Evolutionary conservation across 2,113 vertebrate genomes (phyloP).

Genomic region (Potamarius usumacintae): DNA sequence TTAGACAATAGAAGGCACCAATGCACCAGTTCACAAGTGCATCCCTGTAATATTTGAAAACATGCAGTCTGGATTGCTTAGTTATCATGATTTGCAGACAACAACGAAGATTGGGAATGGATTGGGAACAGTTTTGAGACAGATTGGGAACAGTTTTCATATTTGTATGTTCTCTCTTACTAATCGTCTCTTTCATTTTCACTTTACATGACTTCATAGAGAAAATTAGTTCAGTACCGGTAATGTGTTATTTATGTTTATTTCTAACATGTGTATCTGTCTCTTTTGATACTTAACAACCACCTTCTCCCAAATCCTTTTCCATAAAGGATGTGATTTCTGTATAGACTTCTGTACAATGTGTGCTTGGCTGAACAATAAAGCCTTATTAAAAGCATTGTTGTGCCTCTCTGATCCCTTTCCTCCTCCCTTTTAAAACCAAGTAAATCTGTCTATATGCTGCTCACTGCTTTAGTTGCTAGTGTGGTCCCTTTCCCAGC

Average conservation of each 20-base stretch:
- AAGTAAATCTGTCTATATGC: constrained; percentile 9
- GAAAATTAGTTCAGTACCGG: background rate
- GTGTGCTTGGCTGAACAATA: constrained; percentile 28
- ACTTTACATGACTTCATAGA: background rate
- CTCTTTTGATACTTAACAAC: background rate
- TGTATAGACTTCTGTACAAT: background rate
- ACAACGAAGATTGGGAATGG: background rate
- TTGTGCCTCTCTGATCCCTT: background rate
- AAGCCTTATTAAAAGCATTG: constrained; percentile 25
- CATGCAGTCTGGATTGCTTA: background rate
- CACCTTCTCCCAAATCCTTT: background rate
- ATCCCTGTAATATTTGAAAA: background rate
- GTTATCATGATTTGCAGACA: background rate
- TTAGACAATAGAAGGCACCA: background rate
- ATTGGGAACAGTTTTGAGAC: background rate
- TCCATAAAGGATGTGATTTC: background rate
- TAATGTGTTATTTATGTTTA: background rate
- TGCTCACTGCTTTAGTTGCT: constrained; percentile 11
- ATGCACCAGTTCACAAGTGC: background rate
- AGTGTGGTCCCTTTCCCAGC: background rate
- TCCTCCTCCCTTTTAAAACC: constrained; percentile 14
- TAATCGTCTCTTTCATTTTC: background rate
- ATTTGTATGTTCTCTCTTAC: background rate
- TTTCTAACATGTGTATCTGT: background rate
- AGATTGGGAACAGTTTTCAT: background rate